phyloP scores from a whole-genome alignment of 2,797 vertebrate genomes.

The Fistularia tabacaria region DNA sequence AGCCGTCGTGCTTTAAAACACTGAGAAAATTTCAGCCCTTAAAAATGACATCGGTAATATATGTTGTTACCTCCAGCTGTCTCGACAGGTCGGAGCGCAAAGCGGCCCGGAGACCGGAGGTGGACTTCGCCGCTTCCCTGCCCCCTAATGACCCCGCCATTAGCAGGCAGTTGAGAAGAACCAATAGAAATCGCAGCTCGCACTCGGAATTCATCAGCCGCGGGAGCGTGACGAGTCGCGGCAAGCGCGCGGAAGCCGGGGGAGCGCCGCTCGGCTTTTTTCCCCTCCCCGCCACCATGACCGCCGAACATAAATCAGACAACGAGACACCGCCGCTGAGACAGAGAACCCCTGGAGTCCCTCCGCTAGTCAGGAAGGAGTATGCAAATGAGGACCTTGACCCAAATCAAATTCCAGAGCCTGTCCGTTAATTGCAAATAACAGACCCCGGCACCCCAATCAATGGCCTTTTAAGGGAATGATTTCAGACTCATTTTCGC shows the following conservation, averaged over 20 bases:
- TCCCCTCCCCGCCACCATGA: conserved; percentile 38
- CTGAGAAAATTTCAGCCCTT: no score
- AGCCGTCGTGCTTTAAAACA: no score
- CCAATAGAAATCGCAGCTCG: conserved; percentile 74
- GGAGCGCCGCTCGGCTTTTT: conserved; percentile 41
- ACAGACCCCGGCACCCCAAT: conserved; percentile 80
- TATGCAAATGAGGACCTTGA: conserved; percentile 80
- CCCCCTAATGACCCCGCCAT: conserved; percentile 73
- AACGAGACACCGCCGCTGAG: conserved; percentile 61
- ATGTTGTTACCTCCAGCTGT: conserved; percentile 4
- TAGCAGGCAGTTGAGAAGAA: conserved; percentile 73
- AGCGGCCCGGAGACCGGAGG: conserved; percentile 55
- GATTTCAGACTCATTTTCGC: conserved; percentile 77
- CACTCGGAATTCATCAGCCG: conserved; percentile 76
- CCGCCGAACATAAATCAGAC: conserved; percentile 69
- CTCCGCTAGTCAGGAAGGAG: conserved; percentile 62
- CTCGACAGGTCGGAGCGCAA: conserved; percentile 52
- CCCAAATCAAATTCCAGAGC: conserved; percentile 80
- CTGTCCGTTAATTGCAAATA: conserved; percentile 82
- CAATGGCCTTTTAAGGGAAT: conserved; percentile 76
- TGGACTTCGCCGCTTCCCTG: conserved; percentile 68
- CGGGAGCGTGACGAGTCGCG: conserved; percentile 64
- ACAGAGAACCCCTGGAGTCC: conserved; percentile 63
- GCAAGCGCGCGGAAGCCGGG: conserved; percentile 60
- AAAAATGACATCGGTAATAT: not conserved